These are phyloP conservation scores for Bursaphelenchus okinawaensis DNA, from an alignment of 2,888 invertebrate genomes.

Conservation along the genomic window DNA sequence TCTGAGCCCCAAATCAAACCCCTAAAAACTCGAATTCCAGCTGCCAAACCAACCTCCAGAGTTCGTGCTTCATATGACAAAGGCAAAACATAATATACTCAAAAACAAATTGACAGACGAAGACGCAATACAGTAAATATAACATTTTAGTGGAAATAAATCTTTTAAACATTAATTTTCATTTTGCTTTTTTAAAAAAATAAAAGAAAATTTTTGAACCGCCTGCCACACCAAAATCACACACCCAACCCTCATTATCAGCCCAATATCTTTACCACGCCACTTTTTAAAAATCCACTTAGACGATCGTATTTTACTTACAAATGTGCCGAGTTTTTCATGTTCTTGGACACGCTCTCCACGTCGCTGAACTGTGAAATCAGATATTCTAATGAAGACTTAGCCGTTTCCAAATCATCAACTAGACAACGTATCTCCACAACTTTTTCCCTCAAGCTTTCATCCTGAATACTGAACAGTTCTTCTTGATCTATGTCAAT, in stretches of 20 bases:
- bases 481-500: not conserved
- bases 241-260: not conserved
- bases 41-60: too few relatives aligned
- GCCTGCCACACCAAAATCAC: not conserved
- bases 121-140: too few relatives aligned
- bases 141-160: too few relatives aligned
- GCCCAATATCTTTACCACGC: not conserved
- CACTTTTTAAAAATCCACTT: not conserved
- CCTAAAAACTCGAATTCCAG: too few relatives aligned
- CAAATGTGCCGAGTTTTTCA: constrained; percentile 64
- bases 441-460: not conserved
- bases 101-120: too few relatives aligned
- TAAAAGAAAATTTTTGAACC: too few relatives aligned
- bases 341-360: constrained; percentile 65
- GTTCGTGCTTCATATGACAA: too few relatives aligned
- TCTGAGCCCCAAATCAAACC: too few relatives aligned
- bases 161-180: too few relatives aligned
- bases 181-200: too few relatives aligned
- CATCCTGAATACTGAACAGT: not conserved
- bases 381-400: not conserved
- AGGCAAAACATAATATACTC: too few relatives aligned
- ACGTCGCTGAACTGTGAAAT: not conserved
- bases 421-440: not conserved
- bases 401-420: not conserved
- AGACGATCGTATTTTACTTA: too few relatives aligned